phyloP scores from a whole-genome alignment of 2,797 vertebrate genomes.

The Danio aesculapii region DNA sequence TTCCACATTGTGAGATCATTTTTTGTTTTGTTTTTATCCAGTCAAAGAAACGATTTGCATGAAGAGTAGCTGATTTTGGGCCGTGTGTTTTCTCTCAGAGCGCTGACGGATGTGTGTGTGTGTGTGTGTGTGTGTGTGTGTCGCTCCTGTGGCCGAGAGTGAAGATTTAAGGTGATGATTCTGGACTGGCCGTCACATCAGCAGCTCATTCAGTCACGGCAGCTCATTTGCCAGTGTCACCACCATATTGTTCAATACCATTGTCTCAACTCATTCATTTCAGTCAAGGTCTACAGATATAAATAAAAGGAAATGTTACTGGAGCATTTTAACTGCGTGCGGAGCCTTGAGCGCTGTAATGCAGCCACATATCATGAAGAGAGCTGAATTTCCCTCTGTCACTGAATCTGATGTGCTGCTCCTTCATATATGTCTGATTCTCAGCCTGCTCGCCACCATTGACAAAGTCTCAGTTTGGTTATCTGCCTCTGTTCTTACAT shows the following conservation, averaged over 20 bases:
- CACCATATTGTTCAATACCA: constrained; percentile 66
- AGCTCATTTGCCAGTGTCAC: constrained; percentile 64
- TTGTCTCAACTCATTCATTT: constrained; percentile 87
- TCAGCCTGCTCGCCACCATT: constrained; percentile 39
- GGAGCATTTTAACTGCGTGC: constrained; percentile 80
- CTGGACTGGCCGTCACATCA: constrained; percentile 73
- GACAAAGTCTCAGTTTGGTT: no score
- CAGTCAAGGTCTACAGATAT: constrained; percentile 87
- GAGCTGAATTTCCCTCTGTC: constrained; percentile 84
- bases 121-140: no score
- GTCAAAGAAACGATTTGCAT: no score
- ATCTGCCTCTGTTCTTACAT: no score
- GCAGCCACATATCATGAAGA: constrained; percentile 86
- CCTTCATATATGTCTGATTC: constrained; percentile 77
- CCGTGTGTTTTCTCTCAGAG: no score
- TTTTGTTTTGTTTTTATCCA: no score
- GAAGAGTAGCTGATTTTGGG: no score
- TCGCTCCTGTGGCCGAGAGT: background rate
- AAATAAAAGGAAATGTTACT: constrained; percentile 87
- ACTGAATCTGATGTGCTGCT: constrained; percentile 76
- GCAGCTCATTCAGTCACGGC: constrained; percentile 78
- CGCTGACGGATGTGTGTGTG: no score
- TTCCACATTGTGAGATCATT: no score
- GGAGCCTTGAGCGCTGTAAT: constrained; percentile 83
- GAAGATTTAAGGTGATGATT: background rate